A percentile compares a stretch with the other conserved stretches of the same genome.
Evolutionary conservation across 2,113 vertebrate genomes (phyloP).

Genomic region (Malurus elegans): DNA sequence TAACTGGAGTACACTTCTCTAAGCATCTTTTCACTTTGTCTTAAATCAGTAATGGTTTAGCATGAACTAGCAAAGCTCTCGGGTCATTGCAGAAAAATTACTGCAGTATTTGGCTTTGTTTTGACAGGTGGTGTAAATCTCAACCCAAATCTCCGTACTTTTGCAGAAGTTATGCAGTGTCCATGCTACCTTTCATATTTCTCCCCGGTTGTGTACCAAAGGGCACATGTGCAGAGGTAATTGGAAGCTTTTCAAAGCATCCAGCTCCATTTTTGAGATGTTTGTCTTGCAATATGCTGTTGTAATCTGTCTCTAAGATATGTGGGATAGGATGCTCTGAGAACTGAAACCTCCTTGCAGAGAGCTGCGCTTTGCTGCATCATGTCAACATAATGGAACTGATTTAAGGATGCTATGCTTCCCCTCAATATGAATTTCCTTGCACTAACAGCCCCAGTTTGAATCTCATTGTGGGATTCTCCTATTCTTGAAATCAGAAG

Average conservation of each 20-base stretch:
- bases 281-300: background rate
- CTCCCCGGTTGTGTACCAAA: background rate
- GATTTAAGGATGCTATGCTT: background rate
- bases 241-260: background rate
- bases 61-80: background rate
- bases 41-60: background rate
- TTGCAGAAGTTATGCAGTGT: background rate
- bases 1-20: background rate
- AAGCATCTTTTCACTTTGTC: background rate
- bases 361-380: background rate
- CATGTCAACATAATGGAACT: background rate
- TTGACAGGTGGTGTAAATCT: background rate
- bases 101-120: background rate
- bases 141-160: background rate
- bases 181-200: background rate
- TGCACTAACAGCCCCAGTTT: background rate
- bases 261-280: background rate
- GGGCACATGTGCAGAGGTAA: background rate
- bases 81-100: background rate
- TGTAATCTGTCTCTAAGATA: background rate
- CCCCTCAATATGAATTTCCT: background rate
- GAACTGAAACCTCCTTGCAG: background rate
- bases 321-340: background rate
- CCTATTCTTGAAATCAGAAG: background rate
- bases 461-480: background rate